Percentiles rank a stretch among this genome's conserved stretches.
These are phyloP conservation scores for Teleogryllus oceanicus DNA, from an alignment of 2,888 invertebrate genomes.

Conservation along the genomic window DNA sequence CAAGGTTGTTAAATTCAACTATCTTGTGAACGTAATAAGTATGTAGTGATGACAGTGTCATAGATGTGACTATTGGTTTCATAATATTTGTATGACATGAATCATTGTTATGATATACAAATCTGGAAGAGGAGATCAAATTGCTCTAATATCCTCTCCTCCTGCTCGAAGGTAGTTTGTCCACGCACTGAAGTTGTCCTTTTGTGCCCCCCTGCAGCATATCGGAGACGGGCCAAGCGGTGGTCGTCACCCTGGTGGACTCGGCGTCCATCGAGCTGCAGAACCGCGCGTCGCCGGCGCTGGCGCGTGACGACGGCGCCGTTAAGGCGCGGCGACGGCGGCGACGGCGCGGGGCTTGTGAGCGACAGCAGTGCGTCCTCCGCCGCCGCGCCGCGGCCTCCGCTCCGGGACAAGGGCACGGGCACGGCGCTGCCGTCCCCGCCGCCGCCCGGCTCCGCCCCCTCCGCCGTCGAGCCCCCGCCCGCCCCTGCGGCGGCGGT, in stretches of 20 bases:
- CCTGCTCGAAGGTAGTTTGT: not conserved
- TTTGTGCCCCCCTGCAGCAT: slow-evolving; percentile 51
- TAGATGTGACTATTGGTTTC: too few relatives aligned
- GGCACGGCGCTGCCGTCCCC: slow-evolving; percentile 36
- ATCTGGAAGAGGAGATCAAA: too few relatives aligned
- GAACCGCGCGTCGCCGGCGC: slow-evolving; percentile 10
- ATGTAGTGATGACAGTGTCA: too few relatives aligned
- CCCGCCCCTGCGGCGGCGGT: not conserved
- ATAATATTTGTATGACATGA: too few relatives aligned
- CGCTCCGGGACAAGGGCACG: slow-evolving; percentile 42
- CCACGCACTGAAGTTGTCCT: not conserved
- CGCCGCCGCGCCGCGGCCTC: not conserved
- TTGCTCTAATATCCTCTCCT: too few relatives aligned
- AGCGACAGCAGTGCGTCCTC: not conserved
- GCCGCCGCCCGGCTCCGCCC: slow-evolving; percentile 30
- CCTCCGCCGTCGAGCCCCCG: slow-evolving; percentile 12
- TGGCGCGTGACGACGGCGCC: not conserved
- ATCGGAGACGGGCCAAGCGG: slow-evolving; percentile 59
- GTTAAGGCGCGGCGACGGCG: not conserved
- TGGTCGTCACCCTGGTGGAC: slow-evolving; percentile 60
- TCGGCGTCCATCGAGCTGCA: slow-evolving; percentile 49
- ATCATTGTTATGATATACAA: too few relatives aligned
- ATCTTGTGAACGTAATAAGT: too few relatives aligned
- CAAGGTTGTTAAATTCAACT: too few relatives aligned
- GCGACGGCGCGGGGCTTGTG: slow-evolving; percentile 20